Conservation (phyloP, 2,797 vertebrate genomes). For the Microctenopoma lineatum region DNA sequence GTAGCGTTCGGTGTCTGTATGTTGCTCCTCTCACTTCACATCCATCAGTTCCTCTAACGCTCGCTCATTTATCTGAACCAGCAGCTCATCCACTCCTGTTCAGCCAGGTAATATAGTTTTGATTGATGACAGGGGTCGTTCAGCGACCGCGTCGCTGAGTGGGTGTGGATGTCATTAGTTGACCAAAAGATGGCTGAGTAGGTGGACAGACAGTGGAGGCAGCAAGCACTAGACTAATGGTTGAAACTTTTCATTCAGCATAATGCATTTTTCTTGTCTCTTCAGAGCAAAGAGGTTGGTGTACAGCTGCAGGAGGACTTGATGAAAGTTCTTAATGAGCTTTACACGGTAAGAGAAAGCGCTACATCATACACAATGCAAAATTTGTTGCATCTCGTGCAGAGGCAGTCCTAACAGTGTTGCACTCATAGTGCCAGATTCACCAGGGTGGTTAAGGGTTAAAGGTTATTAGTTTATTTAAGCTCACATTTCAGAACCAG, state of each 20-base stretch:
- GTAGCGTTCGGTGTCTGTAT: conserved; percentile 40
- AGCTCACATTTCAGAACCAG: neutral
- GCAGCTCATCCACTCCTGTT: conserved; percentile 23
- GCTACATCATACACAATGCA: neutral
- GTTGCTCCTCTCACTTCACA: conserved; percentile 28
- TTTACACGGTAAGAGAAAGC: conserved; percentile 91
- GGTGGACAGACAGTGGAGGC: neutral
- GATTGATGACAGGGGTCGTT: conserved; percentile 36
- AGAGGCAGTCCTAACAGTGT: neutral
- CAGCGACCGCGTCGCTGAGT: conserved; percentile 22
- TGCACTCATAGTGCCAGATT: too few relatives aligned
- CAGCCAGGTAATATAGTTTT: conserved; percentile 34
- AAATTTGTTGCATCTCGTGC: neutral
- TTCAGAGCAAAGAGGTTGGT: conserved; percentile 97
- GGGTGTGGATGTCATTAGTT: conserved; percentile 15
- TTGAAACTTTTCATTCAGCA: conserved; percentile 12
- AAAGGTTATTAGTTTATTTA: neutral
- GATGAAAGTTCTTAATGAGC: conserved; percentile 98
- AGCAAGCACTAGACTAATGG: conserved; percentile 6
- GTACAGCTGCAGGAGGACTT: conserved; percentile 97
- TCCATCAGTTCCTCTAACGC: conserved; percentile 47
- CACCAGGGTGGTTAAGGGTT: too few relatives aligned
- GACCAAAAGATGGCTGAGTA: conserved; percentile 8
- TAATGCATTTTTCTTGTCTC: conserved; percentile 36
- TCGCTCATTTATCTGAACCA: conserved; percentile 47